A percentile compares a stretch with the other conserved stretches of the same genome.
Evolutionary conservation across 2,888 invertebrate species (phyloP).

Genomic region (Polydrusus pterygomalis): DNA sequence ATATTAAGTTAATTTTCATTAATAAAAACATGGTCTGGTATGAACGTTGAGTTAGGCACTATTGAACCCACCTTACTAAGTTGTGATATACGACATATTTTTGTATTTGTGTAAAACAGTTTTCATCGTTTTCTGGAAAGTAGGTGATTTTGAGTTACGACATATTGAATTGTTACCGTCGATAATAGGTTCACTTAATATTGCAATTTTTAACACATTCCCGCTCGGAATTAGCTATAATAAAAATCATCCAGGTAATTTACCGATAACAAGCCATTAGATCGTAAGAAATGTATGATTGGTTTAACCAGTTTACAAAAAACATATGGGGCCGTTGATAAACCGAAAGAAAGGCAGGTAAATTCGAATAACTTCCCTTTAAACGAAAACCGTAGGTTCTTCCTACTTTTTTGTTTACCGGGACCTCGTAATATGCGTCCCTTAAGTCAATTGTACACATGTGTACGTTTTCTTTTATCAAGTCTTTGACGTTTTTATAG

Average conservation of each 20-base stretch:
- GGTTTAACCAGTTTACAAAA: conserved; percentile 24
- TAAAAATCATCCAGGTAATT: conserved; percentile 22
- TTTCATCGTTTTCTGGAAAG: too few species aligned
- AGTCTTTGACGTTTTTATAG: background rate
- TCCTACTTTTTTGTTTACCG: conserved; percentile 3
- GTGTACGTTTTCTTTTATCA: background rate
- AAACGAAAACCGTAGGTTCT: conserved; percentile 5
- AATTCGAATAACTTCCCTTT: conserved; percentile 12
- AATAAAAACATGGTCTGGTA: too few species aligned
- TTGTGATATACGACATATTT: too few species aligned
- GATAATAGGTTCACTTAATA: background rate
- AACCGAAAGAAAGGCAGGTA: conserved; percentile 13
- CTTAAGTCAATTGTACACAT: conserved; percentile 22
- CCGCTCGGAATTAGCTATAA: background rate
- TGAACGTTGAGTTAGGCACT: too few species aligned
- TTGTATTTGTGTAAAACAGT: too few species aligned
- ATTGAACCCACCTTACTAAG: too few species aligned
- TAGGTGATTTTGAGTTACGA: too few species aligned
- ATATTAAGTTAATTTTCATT: too few species aligned
- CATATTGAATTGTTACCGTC: too few species aligned
- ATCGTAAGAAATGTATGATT: background rate
- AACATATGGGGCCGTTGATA: background rate
- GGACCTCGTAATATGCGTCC: conserved; percentile 14
- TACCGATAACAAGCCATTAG: background rate
- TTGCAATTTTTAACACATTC: background rate